These are phyloP conservation scores for Sternotherus odoratus DNA, from an alignment of 2,797 vertebrate species.

Conservation along the genomic window DNA sequence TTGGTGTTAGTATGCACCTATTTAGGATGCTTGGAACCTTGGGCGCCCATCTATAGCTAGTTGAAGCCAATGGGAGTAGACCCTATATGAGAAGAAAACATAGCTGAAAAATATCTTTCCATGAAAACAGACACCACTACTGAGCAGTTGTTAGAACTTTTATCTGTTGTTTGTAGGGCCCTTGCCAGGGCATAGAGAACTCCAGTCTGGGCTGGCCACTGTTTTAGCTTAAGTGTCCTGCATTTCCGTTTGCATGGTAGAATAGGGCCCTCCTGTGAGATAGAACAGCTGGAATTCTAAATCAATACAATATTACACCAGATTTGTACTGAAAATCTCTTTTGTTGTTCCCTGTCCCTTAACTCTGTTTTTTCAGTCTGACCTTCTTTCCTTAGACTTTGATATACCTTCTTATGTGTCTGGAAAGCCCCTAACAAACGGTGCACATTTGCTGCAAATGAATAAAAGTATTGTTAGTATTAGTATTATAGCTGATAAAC, in stretches of 20 bases:
- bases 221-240: not conserved
- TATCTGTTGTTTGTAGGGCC: not conserved
- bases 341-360: not conserved
- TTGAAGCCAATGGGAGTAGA: not conserved
- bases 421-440: not conserved
- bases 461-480: rapidly evolving
- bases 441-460: too few species aligned
- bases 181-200: not conserved
- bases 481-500: rapidly evolving
- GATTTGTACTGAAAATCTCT: rapidly evolving
- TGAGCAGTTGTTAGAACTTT: not conserved
- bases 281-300: not conserved
- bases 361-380: rapidly evolving
- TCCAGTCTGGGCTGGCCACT: not conserved
- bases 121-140: not conserved
- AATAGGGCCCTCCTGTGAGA: rapidly evolving
- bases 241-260: rapidly evolving
- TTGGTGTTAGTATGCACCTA: not conserved
- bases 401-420: not conserved
- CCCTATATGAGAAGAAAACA: not conserved
- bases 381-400: not conserved
- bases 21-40: not conserved
- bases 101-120: not conserved
- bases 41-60: not conserved
- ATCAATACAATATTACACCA: rapidly evolving